A percentile compares a stretch with the other conserved stretches of the same genome.
phyloP scores from a whole-genome alignment of 2,888 invertebrate genomes.

The Lepetodrilus schrolli region DNA sequence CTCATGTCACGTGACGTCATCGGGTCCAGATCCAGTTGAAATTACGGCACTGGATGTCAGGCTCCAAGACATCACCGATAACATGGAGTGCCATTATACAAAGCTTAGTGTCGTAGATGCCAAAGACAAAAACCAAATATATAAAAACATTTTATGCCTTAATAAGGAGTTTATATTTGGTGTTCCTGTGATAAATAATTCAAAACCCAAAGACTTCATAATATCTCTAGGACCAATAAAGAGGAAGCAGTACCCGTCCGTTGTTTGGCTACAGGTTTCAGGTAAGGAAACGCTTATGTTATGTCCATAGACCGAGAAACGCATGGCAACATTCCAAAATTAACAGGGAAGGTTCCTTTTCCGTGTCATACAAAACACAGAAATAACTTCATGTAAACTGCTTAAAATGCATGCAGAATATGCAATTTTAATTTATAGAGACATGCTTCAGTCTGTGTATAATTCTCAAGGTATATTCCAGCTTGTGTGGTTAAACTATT shows the following conservation, averaged over 20 bases:
- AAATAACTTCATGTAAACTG: too few relatives aligned
- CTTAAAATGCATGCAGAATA: too few relatives aligned
- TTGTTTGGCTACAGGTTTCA: slow-evolving; percentile 2
- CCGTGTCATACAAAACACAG: too few relatives aligned
- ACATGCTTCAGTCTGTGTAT: too few relatives aligned
- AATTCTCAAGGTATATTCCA: too few relatives aligned
- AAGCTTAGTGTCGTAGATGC: slow-evolving; percentile 13
- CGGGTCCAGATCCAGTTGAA: background rate
- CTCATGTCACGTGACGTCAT: slow-evolving; percentile 7
- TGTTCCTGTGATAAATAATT: slow-evolving; percentile 2
- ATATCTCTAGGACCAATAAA: slow-evolving; percentile 4
- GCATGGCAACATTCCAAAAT: too few relatives aligned
- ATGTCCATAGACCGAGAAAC: too few relatives aligned
- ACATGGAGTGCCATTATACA: slow-evolving; percentile 14
- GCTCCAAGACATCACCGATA: background rate
- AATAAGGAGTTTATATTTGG: slow-evolving; percentile 16
- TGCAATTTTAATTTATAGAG: too few relatives aligned
- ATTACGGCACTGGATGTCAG: slow-evolving; percentile 6
- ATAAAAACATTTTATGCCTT: slow-evolving; percentile 6
- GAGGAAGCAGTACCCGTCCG: slow-evolving; percentile 8
- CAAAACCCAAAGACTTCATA: background rate
- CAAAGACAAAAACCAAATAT: background rate
- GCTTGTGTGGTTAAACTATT: too few relatives aligned
- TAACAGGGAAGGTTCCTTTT: too few relatives aligned
- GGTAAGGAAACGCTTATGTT: background rate